phyloP scores from a whole-genome alignment of 53 echinoderm and acorn worm species.

The Hippasteria phrygiana region DNA sequence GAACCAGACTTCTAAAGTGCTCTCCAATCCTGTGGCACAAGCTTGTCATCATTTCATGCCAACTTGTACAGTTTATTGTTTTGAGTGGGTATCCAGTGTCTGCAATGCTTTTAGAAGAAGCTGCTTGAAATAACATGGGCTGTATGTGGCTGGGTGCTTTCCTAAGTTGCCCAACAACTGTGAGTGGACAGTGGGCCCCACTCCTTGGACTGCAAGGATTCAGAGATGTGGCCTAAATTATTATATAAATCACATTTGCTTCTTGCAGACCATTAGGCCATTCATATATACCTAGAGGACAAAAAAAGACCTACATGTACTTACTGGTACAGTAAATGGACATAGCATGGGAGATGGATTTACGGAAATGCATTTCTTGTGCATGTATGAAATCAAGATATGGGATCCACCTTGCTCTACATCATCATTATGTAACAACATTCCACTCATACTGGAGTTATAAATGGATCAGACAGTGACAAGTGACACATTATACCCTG shows the following conservation, averaged over 20 bases:
- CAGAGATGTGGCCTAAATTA: background rate
- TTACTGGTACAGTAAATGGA: background rate
- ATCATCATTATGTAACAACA: slow-evolving; percentile 26
- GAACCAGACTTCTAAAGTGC: slow-evolving; percentile 5
- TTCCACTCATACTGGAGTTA: slow-evolving; percentile 39
- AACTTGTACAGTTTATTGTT: background rate
- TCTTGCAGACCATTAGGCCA: background rate
- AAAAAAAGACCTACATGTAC: background rate
- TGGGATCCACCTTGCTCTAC: background rate
- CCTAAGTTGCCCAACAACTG: background rate
- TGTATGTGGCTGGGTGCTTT: background rate
- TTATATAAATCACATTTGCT: background rate
- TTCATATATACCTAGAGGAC: background rate
- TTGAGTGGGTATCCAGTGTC: slow-evolving; percentile 19
- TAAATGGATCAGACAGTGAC: background rate
- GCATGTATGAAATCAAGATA: background rate
- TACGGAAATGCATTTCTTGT: no score
- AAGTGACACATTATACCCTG: slow-evolving; percentile 5
- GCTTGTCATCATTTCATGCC: background rate
- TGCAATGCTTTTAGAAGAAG: slow-evolving; percentile 21
- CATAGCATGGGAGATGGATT: no score
- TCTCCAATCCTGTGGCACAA: background rate
- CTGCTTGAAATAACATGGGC: slow-evolving; percentile 12
- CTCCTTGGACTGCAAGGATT: background rate
- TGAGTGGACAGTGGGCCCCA: background rate